A percentile compares a stretch with the other conserved stretches of the same genome.
Conservation (phyloP, 2,888 invertebrate species). For the Ectropis crepuscularia region DNA sequence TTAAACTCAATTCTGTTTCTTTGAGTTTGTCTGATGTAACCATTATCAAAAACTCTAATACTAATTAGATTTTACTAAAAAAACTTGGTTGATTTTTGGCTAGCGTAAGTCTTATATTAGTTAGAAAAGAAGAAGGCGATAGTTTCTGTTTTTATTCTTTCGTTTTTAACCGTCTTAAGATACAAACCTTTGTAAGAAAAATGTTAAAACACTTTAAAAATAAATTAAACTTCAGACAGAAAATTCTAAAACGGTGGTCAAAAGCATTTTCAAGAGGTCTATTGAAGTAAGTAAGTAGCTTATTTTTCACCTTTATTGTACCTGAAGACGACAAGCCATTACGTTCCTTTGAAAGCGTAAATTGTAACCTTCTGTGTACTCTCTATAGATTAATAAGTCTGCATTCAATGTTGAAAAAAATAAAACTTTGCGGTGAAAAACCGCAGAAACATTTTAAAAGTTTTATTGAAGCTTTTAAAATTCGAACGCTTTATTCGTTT, state of each 20-base stretch:
- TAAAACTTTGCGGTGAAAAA: conserved; percentile 33
- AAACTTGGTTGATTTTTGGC: too few relatives aligned
- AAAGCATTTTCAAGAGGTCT: conserved; percentile 19
- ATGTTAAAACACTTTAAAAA: conserved; percentile 4
- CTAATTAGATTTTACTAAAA: too few relatives aligned
- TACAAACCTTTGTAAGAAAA: not conserved
- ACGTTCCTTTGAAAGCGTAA: conserved; percentile 15
- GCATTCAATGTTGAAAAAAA: conserved; percentile 18
- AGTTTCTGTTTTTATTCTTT: conserved; percentile 12
- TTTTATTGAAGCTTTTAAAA: conserved; percentile 54
- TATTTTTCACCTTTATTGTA: conserved; percentile 23
- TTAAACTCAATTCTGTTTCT: too few relatives aligned
- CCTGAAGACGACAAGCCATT: conserved; percentile 28
- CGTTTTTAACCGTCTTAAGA: conserved; percentile 8
- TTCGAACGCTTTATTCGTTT: conserved; percentile 57
- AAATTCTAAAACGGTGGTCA: conserved; percentile 32
- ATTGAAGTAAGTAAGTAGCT: conserved; percentile 13
- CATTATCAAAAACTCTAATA: too few relatives aligned
- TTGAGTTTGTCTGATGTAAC: too few relatives aligned
- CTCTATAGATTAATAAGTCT: conserved; percentile 17
- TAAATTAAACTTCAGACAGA: conserved; percentile 23
- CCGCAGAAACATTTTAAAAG: conserved; percentile 46
- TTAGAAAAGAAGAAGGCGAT: conserved; percentile 28
- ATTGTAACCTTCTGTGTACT: conserved; percentile 11
- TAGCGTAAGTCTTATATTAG: too few relatives aligned